Evolutionary conservation across 2,113 vertebrate genomes (phyloP), one percentile per base, ranked within the genome.

Genomic region (Tragelaphus buxtoni): DNA sequence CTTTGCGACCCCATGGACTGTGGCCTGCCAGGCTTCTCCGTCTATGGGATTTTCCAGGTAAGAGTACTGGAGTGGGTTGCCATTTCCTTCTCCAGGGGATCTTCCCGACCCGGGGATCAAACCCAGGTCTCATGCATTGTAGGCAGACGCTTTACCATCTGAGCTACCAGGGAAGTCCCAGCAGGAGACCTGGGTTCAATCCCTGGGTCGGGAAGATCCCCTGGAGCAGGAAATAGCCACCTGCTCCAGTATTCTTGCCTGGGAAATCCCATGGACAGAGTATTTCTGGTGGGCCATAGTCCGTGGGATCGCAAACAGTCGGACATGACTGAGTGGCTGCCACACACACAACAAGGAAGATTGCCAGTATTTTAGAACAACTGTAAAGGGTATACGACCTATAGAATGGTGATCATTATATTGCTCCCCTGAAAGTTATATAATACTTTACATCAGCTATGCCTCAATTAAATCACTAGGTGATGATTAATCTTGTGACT

Each of bases 81-180:
- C 32, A 35, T 20, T 35, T 35, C 63, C 17, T 65, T 10, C 63
- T 35, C 63, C 32, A 65, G 32, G 63, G 32, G 2, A 65, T 35
- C 32, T 35, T 65, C 17, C 4, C 32, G 0, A 65, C 32, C 17
- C 1, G 0, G 17, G 63, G n/a, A 65, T 65, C 17, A 20, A 65
- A 65, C 17, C 63, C 4, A 0, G 17, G n/a, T 69, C 63, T 69
- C 63, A 17, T 2, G 1, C 63, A 65, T 35, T 65, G 9, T 9
- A 65, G 17, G 17, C 32, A 65, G 63, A 35, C 17, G 2, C 17
- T 20, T 35, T 35, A 65, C 63, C 9, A 0, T 65, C n/a, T 65
- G 63, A 35, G 63, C n/a, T n/a, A 65, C 32, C 17, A 65, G 63
- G 17, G 63, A 65, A 65, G 63, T 35, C n/a, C 63, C 32, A 65